Evolutionary conservation across 1,140 invertebrate genomes (phyloP).

Genomic region (Choristoneura fumiferana): DNA sequence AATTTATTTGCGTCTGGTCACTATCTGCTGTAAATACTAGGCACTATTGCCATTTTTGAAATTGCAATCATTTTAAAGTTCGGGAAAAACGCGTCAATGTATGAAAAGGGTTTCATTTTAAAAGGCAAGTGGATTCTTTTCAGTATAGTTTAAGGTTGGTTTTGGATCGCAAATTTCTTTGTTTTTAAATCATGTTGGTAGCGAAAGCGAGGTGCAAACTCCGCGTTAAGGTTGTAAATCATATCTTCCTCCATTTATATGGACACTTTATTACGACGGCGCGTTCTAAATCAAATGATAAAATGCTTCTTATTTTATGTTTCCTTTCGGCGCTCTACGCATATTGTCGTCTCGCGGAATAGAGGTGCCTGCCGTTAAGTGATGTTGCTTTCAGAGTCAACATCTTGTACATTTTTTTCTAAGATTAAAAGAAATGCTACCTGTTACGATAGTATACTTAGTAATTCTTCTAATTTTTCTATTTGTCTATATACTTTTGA

Average conservation of each 20-base stretch:
- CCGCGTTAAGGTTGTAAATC: conserved; percentile 59
- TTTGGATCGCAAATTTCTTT: conserved; percentile 19
- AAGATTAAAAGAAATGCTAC: conserved; percentile 19
- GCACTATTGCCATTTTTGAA: conserved; percentile 14
- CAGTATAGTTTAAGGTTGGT: conserved; percentile 1
- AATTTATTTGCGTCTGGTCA: background rate
- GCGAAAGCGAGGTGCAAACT: conserved; percentile 54
- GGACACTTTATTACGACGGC: conserved; percentile 72
- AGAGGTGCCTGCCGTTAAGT: conserved; percentile 30
- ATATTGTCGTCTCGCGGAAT: conserved; percentile 48
- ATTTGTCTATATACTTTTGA: no score
- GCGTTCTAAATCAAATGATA: conserved; percentile 75
- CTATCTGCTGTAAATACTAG: background rate
- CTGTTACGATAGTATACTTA: conserved; percentile 1
- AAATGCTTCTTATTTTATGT: conserved; percentile 73
- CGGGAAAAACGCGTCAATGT: conserved; percentile 14
- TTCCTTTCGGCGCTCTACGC: conserved; percentile 53
- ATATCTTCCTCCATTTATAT: conserved; percentile 70
- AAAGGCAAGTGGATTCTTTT: conserved; percentile 7
- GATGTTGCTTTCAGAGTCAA: conserved; percentile 35
- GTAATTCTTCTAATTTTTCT: background rate
- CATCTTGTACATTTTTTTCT: conserved; percentile 25
- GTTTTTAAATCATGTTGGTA: conserved; percentile 37
- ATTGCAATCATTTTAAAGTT: conserved; percentile 20
- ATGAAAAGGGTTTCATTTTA: background rate